phyloP scores from a whole-genome alignment of 2,888 invertebrate species.

The Mongoloraphidia duomilia region DNA sequence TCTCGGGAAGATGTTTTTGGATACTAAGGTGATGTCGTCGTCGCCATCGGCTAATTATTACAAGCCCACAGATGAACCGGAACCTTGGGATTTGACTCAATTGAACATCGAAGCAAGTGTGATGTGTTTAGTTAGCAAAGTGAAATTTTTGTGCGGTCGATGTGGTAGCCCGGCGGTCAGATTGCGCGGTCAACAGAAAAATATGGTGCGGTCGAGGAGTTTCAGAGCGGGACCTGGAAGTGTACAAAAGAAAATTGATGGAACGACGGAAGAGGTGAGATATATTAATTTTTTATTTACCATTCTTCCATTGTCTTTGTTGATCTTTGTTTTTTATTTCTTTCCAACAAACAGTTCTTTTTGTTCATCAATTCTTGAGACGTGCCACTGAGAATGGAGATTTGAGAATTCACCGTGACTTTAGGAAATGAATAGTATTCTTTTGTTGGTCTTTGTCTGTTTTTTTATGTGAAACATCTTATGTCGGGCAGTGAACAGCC shows the following conservation, averaged over 20 bases:
- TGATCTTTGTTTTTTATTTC: background rate
- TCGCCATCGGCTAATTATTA: constrained; percentile 65
- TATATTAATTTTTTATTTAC: background rate
- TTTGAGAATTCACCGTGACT: too few species aligned
- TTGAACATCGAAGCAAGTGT: constrained; percentile 77
- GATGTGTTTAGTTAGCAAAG: constrained; percentile 72
- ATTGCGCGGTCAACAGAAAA: constrained; percentile 34
- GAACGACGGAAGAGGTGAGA: background rate
- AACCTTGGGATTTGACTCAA: constrained; percentile 74
- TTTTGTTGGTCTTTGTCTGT: too few species aligned
- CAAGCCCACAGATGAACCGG: constrained; percentile 65
- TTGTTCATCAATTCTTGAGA: too few species aligned
- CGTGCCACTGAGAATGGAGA: too few species aligned
- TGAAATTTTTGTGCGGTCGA: constrained; percentile 62
- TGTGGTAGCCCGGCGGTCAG: constrained; percentile 59
- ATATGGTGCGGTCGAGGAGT: constrained; percentile 6
- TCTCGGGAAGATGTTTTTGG: constrained; percentile 30
- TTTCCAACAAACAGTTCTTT: too few species aligned
- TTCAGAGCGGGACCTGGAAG: background rate
- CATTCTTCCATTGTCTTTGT: background rate
- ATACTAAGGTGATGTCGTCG: constrained; percentile 34
- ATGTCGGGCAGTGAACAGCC: too few species aligned
- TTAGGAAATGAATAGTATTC: too few species aligned
- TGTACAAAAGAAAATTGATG: background rate
- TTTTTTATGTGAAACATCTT: too few species aligned